Evolutionary conservation across 2,888 invertebrate species (phyloP).

Genomic region (Gnatocerus cornutus): DNA sequence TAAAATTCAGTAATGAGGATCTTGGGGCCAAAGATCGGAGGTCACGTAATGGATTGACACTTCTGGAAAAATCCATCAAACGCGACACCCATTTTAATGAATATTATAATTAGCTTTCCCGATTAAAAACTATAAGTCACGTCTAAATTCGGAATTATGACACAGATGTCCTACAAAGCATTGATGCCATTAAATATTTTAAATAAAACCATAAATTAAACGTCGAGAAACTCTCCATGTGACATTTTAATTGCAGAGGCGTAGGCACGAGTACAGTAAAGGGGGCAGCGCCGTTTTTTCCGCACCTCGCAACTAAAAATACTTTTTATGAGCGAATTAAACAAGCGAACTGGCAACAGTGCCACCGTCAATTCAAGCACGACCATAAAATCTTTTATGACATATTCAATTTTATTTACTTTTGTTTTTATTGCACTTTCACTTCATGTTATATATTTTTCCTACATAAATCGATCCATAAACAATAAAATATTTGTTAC

Average conservation of each 20-base stretch:
- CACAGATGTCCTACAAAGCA: constrained; percentile 63
- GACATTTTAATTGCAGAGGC: constrained; percentile 47
- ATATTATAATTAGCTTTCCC: constrained; percentile 42
- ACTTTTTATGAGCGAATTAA: constrained; percentile 34
- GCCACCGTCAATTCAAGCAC: constrained; percentile 38
- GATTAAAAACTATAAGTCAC: constrained; percentile 64
- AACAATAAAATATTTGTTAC: constrained; percentile 54
- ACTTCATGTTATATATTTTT: constrained; percentile 48
- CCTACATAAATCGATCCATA: constrained; percentile 53
- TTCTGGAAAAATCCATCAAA: constrained; percentile 38
- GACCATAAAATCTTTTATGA: constrained; percentile 54
- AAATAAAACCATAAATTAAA: constrained; percentile 56
- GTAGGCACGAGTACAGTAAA: constrained; percentile 27
- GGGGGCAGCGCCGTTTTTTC: constrained; percentile 29
- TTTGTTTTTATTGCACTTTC: constrained; percentile 55
- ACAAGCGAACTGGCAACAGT: constrained; percentile 20
- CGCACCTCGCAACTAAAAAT: constrained; percentile 37
- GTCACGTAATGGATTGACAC: constrained; percentile 37
- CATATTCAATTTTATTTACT: constrained; percentile 56
- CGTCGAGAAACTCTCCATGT: constrained; percentile 42
- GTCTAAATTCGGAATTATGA: constrained; percentile 63
- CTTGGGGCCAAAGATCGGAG: constrained; percentile 37
- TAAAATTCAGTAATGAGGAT: constrained; percentile 30
- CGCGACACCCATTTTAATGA: constrained; percentile 38
- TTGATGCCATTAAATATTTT: constrained; percentile 60